Percentiles rank a stretch among this genome's conserved stretches.
Evolutionary conservation across 2,797 vertebrate species (phyloP).

Genomic region (Eidolon dupreanum): DNA sequence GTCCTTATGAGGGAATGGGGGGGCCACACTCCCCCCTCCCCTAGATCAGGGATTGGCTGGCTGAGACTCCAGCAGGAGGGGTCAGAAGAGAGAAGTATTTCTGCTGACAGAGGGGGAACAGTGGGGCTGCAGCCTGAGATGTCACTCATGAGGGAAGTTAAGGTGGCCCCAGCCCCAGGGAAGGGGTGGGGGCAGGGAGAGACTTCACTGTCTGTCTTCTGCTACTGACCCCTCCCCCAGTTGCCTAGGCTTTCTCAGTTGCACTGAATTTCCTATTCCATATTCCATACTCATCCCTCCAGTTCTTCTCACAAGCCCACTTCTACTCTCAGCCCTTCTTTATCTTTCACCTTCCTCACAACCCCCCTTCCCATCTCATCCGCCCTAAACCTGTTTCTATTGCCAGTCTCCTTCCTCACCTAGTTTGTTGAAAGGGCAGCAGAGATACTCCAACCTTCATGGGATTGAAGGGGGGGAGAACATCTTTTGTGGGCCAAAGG

Average conservation of each 20-base stretch:
- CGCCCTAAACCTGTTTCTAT: neutral
- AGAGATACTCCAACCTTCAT: neutral
- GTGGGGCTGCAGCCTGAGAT: conserved; percentile 82
- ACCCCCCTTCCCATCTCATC: neutral
- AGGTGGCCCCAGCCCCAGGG: conserved; percentile 68
- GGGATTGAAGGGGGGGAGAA: neutral
- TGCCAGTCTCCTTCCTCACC: neutral
- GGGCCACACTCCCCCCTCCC: conserved; percentile 67
- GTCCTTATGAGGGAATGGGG: conserved; percentile 83
- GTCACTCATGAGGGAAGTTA: conserved; percentile 82
- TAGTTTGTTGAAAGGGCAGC: neutral
- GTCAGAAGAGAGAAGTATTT: conserved; percentile 84
- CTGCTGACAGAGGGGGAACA: conserved; percentile 84
- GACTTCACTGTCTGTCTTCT: conserved; percentile 19
- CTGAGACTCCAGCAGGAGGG: conserved; percentile 78
- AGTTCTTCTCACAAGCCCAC: neutral
- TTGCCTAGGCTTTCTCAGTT: conserved; percentile 23
- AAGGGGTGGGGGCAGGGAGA: conserved; percentile 19
- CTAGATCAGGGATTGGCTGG: conserved; percentile 78
- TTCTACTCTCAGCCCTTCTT: neutral
- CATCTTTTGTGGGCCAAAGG: conserved; percentile 63
- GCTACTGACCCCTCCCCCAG: neutral
- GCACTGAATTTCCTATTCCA: conserved; percentile 22
- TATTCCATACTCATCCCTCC: neutral
- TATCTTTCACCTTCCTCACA: neutral